Percentiles rank a stretch among this genome's conserved stretches.
phyloP scores from a whole-genome alignment of 2,888 invertebrate species.

The Hecatera dysodea region DNA sequence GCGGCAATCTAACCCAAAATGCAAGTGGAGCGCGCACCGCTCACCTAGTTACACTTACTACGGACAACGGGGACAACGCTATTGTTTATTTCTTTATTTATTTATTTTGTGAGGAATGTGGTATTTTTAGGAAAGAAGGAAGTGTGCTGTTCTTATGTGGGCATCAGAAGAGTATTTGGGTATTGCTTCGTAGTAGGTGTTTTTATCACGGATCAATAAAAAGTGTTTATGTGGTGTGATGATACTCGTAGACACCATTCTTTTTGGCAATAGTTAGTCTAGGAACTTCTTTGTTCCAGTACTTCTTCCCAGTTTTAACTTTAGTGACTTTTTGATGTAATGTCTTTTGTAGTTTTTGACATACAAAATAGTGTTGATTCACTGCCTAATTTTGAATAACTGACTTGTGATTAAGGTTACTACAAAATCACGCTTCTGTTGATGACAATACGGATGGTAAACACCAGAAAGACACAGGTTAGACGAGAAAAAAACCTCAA shows the following conservation, averaged over 20 bases:
- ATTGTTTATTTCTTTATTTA: slow-evolving; percentile 47
- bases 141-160: not conserved
- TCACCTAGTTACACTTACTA: slow-evolving; percentile 44
- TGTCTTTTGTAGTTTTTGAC: not conserved
- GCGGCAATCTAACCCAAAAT: slow-evolving; percentile 56
- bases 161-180: not conserved
- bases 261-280: not conserved
- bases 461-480: not conserved
- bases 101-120: slow-evolving; percentile 1
- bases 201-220: not conserved
- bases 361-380: not conserved
- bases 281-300: not conserved
- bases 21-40: slow-evolving; percentile 62
- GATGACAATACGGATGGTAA: not conserved
- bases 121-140: not conserved
- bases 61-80: slow-evolving; percentile 40
- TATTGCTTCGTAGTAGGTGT: not conserved
- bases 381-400: not conserved
- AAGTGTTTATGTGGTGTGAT: not conserved
- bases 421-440: not conserved
- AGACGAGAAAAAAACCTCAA: not conserved
- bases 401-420: not conserved
- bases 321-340: not conserved
- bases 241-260: not conserved
- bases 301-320: not conserved